A percentile compares a stretch with the other conserved stretches of the same genome.
Evolutionary conservation across 2,888 invertebrate genomes (phyloP).

Genomic region (Gastrophysa polygoni): DNA sequence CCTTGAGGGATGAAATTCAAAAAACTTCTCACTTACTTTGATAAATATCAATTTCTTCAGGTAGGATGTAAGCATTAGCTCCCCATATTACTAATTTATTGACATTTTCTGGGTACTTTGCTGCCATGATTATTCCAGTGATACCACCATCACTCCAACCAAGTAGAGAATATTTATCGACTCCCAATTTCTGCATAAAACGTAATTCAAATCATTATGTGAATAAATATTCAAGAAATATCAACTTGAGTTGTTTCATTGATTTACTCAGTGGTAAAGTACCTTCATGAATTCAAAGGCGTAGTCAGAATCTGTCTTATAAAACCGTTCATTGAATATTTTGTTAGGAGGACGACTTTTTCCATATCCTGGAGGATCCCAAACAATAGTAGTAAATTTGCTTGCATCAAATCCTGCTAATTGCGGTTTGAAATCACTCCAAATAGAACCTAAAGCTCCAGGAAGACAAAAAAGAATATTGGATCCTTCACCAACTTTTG

Average conservation of each 20-base stretch:
- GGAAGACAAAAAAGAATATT: conserved; percentile 74
- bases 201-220: no score
- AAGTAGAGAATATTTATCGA: conserved; percentile 73
- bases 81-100: conserved; percentile 80
- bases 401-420: conserved; percentile 68
- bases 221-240: no score
- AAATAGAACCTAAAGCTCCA: conserved; percentile 80
- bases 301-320: conserved; percentile 73
- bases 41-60: conserved; percentile 68
- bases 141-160: conserved; percentile 94
- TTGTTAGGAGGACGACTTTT: conserved; percentile 79
- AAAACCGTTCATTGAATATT: conserved; percentile 73
- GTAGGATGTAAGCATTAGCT: conserved; percentile 74
- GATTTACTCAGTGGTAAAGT: conserved; percentile 18
- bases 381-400: conserved; percentile 70
- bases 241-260: no score
- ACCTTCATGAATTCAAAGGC: conserved; percentile 77
- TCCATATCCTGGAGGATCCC: conserved; percentile 91
- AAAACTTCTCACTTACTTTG: conserved; percentile 67
- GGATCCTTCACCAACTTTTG: conserved; percentile 66
- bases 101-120: conserved; percentile 69
- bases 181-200: conserved; percentile 62
- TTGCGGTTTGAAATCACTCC: conserved; percentile 84
- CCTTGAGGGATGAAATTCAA: no score
- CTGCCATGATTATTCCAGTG: conserved; percentile 77